phyloP scores from a whole-genome alignment of 1,140 invertebrate species.

The Plectrocnemia conspersa region DNA sequence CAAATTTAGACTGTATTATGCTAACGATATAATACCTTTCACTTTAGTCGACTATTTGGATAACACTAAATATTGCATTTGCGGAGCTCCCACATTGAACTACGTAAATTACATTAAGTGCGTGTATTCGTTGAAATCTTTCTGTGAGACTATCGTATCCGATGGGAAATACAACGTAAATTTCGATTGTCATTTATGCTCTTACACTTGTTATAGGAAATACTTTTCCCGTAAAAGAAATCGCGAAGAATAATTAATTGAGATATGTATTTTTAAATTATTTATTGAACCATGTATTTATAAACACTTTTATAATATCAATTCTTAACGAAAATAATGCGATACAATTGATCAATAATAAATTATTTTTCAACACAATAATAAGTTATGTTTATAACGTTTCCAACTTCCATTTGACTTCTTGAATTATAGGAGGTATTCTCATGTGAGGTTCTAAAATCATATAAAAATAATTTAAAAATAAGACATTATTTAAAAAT shows the following conservation, averaged over 20 bases:
- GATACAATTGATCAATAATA: background rate
- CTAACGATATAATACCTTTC: slow-evolving; percentile 54
- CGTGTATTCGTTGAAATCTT: slow-evolving; percentile 40
- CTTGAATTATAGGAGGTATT: slow-evolving; percentile 46
- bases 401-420: slow-evolving; percentile 46
- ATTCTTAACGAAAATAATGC: no score
- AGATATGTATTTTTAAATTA: slow-evolving; percentile 10
- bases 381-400: slow-evolving; percentile 15
- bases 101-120: slow-evolving; percentile 44
- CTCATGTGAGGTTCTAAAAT: slow-evolving; percentile 44
- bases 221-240: slow-evolving; percentile 15
- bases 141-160: slow-evolving; percentile 39
- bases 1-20: slow-evolving; percentile 50
- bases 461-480: slow-evolving; percentile 4
- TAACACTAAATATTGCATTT: slow-evolving; percentile 57
- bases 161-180: slow-evolving; percentile 38
- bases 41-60: slow-evolving; percentile 59
- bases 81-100: slow-evolving; percentile 52
- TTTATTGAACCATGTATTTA: background rate
- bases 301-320: slow-evolving; percentile 16
- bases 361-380: background rate
- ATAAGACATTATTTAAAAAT: background rate
- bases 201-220: slow-evolving; percentile 48
- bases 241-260: slow-evolving; percentile 20
- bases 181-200: slow-evolving; percentile 61